These are phyloP conservation scores for Porites lutea DNA, from an alignment of 64 coral and sea anemone species.

Conservation along the genomic window DNA sequence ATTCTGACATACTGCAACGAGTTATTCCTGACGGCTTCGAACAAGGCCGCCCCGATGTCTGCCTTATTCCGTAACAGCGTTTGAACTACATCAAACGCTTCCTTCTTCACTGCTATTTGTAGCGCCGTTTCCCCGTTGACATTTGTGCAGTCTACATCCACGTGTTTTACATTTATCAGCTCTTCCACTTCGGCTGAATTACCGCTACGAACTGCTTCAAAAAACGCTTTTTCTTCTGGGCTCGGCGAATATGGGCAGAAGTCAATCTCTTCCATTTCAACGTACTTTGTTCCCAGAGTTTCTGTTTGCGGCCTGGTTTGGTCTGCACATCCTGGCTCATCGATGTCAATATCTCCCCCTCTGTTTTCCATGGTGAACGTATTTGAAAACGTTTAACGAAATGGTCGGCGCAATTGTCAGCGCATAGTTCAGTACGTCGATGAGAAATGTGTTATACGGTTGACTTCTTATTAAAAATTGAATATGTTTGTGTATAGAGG, in stretches of 20 bases:
- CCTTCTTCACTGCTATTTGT: conserved; percentile 65
- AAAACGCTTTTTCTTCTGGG: conserved; percentile 42
- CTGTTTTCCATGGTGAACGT: too few relatives aligned
- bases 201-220: conserved; percentile 62
- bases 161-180: conserved; percentile 16
- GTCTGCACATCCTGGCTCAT: background rate
- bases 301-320: background rate
- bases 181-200: conserved; percentile 41
- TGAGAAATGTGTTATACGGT: too few relatives aligned
- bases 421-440: too few relatives aligned
- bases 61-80: conserved; percentile 51
- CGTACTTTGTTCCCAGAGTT: background rate
- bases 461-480: background rate
- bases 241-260: background rate
- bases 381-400: too few relatives aligned
- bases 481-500: background rate
- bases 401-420: too few relatives aligned
- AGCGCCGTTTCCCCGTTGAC: conserved; percentile 58
- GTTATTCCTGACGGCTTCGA: conserved; percentile 81
- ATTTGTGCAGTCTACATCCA: conserved; percentile 74
- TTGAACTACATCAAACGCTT: conserved; percentile 55
- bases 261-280: conserved; percentile 27
- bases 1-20: conserved; percentile 61
- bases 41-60: conserved; percentile 62
- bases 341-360: too few relatives aligned